Evolutionary conservation across 2,888 invertebrate genomes (phyloP).

Genomic region (Polietes domitor): DNA sequence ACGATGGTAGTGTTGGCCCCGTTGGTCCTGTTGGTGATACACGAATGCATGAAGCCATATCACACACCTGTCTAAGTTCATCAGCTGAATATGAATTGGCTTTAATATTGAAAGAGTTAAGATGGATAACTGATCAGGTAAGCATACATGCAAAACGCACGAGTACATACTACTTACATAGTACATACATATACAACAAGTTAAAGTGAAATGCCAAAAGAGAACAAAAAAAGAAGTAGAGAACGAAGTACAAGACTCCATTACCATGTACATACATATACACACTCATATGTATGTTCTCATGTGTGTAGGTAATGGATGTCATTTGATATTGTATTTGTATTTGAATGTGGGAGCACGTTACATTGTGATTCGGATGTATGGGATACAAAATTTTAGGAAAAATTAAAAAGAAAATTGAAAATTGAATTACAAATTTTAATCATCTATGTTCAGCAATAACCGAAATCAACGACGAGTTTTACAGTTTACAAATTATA

Average conservation of each 20-base stretch:
- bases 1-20: constrained; percentile 78
- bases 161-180: not conserved
- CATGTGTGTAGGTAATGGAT: not conserved
- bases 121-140: constrained; percentile 94
- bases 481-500: too few species aligned
- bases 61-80: constrained; percentile 91
- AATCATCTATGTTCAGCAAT: too few species aligned
- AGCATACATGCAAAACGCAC: constrained; percentile 57
- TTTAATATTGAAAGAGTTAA: constrained; percentile 95
- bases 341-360: not conserved
- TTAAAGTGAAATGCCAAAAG: not conserved
- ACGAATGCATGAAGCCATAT: constrained; percentile 87
- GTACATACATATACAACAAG: constrained; percentile 9
- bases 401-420: too few species aligned
- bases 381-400: constrained; percentile 9
- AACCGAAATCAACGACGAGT: too few species aligned
- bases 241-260: too few species aligned
- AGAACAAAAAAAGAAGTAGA: not conserved
- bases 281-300: too few species aligned
- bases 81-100: constrained; percentile 94
- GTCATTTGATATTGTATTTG: not conserved
- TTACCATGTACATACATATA: not conserved
- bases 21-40: constrained; percentile 82
- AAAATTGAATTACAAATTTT: too few species aligned
- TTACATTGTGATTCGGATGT: constrained; percentile 5